phyloP scores from a whole-genome alignment of 2,113 vertebrate species.

The Petaurus breviceps region DNA sequence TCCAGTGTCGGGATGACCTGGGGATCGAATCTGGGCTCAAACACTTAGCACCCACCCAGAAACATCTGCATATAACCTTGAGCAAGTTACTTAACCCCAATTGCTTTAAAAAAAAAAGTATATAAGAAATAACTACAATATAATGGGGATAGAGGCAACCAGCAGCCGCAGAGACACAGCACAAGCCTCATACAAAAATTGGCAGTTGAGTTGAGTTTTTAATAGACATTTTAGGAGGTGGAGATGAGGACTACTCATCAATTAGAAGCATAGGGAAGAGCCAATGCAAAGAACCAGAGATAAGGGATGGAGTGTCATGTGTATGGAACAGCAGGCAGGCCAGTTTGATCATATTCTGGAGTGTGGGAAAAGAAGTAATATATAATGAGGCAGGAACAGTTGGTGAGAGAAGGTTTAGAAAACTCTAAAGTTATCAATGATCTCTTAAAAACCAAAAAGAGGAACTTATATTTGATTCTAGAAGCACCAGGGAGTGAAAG shows the following conservation, averaged over 20 bases:
- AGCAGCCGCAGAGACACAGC: not conserved
- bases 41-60: no score
- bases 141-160: not conserved
- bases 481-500: not conserved
- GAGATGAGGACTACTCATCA: not conserved
- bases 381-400: not conserved
- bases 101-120: no score
- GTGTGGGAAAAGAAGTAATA: not conserved
- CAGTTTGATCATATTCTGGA: not conserved
- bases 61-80: no score
- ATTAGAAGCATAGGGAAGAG: not conserved
- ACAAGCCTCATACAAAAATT: not conserved
- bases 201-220: not conserved
- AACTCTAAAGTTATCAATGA: not conserved
- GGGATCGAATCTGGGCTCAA: no score
- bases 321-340: not conserved
- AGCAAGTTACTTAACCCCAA: no score
- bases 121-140: not conserved
- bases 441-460: not conserved
- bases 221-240: not conserved
- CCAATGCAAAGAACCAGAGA: not conserved
- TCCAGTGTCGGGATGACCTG: no score
- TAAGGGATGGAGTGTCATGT: not conserved
- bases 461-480: not conserved
- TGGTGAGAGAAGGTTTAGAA: not conserved